Conservation (phyloP, 2,888 invertebrate species). For the Tetranychus piercei region DNA sequence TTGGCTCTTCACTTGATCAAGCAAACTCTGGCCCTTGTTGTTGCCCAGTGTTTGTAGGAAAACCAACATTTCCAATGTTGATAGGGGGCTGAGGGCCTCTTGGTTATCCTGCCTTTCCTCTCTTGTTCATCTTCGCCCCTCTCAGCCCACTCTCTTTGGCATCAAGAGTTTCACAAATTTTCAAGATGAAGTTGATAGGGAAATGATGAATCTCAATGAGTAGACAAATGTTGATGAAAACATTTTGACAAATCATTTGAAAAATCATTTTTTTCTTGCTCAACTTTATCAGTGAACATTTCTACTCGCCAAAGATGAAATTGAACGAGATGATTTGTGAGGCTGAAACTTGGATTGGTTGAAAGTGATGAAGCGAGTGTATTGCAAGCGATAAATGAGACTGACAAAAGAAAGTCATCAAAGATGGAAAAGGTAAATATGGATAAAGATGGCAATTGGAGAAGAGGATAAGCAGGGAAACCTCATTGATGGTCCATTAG, state of each 20-base stretch:
- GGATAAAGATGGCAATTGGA: not conserved
- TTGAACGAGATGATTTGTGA: not conserved
- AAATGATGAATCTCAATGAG: too few relatives aligned
- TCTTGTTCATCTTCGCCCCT: not conserved
- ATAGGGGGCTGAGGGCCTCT: not conserved
- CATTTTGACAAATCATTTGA: too few relatives aligned
- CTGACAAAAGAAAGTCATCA: not conserved
- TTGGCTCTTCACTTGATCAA: not conserved
- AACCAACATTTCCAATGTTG: not conserved
- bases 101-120: not conserved
- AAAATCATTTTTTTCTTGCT: too few relatives aligned
- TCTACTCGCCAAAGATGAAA: too few relatives aligned
- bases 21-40: not conserved
- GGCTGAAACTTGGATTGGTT: not conserved
- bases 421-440: not conserved
- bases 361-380: not conserved
- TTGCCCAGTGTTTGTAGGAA: not conserved
- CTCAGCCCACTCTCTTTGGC: not conserved
- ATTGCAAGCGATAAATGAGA: not conserved
- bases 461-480: not conserved
- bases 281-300: too few relatives aligned
- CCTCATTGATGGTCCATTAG: conserved; percentile 1
- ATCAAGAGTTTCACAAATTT: not conserved
- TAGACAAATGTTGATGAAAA: too few relatives aligned
- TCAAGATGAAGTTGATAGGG: too few relatives aligned